Evolutionary conservation across 2,113 vertebrate species (phyloP).

Genomic region (Ailuropoda melanoleuca): DNA sequence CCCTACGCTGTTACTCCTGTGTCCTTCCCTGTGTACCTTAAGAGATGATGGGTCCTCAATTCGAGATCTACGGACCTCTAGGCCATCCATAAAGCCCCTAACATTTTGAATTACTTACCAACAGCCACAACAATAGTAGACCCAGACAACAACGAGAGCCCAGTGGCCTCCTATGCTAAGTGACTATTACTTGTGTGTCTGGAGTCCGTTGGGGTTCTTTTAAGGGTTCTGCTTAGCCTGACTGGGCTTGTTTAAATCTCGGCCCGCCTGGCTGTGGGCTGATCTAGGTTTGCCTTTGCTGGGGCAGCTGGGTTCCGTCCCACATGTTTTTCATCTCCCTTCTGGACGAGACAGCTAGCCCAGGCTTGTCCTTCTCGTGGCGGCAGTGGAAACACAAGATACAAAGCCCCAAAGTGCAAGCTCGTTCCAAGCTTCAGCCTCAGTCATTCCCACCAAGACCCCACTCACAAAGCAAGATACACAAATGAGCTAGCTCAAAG

Average conservation of each 20-base stretch:
- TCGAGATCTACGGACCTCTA: neutral
- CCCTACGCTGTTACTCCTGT: fast-evolving
- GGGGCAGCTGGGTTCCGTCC: neutral
- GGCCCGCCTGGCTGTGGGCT: neutral
- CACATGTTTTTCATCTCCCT: neutral
- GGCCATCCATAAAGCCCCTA: neutral
- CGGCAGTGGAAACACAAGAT: neutral
- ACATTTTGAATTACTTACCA: neutral
- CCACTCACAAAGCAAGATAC: neutral
- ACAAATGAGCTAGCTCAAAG: neutral
- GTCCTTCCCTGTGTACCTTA: neutral
- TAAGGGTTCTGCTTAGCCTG: neutral
- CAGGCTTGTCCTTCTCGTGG: neutral
- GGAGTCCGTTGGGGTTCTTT: neutral
- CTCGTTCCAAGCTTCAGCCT: neutral
- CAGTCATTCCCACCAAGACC: neutral
- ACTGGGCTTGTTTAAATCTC: neutral
- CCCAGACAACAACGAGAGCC: neutral
- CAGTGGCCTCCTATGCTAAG: neutral
- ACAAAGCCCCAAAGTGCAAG: neutral
- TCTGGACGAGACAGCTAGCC: neutral
- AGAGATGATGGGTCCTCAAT: neutral
- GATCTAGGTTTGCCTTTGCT: neutral
- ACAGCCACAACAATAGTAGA: neutral
- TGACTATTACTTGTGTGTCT: neutral